Base-by-base conservation (phyloP, 2,888 invertebrate species). In the Chloromyia formosa region DNA sequence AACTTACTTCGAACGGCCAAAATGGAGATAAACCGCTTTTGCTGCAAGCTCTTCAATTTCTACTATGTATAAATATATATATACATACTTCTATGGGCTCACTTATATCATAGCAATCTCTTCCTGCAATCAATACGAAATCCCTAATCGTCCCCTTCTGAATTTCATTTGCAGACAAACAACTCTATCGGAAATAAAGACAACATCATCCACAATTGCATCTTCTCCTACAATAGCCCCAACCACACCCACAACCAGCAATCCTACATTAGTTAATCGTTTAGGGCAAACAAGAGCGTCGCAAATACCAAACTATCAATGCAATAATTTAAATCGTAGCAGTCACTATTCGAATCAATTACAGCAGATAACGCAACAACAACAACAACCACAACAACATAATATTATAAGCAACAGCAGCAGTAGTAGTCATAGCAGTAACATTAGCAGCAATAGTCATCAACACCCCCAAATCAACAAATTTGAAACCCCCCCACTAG, bases 281-380 rank as follows among this genome's bases (percentile, higher is more conserved):
- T 74, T 73, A 27, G 77, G 77, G 53, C 79, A 80, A 79, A 78
- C 80, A 77, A 82, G 81, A 80, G 78, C 81, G 77, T 82, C 84
- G 75, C 85, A 84, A 80, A 85, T 85, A 82, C 84, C 85, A 75
- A 84, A 82, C 79, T 84, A 83, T 78, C 83, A 82, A 78, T 75
- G 76, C 77, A 80, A 66, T 79, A 80, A 76, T 75, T 74, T 74
- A 54, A 77, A 73, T 75, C 75, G 74, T 73, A 75, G 23, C 54
- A 75, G 45, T 66, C 68, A 75, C n/a, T 45, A 73, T 49, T 9
- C 22, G 27, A 61, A 75, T 62, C 71, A 60, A 42, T 10, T 16
- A 23, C 72, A 74, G 64, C 75, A 77, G 64, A 49, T 45, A 54
- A 12, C 66, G 64, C 62, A 62, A 49, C 53, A 27, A 53, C 22